Conservation (phyloP, 2,113 vertebrate genomes). For the Ciconia maguari region DNA sequence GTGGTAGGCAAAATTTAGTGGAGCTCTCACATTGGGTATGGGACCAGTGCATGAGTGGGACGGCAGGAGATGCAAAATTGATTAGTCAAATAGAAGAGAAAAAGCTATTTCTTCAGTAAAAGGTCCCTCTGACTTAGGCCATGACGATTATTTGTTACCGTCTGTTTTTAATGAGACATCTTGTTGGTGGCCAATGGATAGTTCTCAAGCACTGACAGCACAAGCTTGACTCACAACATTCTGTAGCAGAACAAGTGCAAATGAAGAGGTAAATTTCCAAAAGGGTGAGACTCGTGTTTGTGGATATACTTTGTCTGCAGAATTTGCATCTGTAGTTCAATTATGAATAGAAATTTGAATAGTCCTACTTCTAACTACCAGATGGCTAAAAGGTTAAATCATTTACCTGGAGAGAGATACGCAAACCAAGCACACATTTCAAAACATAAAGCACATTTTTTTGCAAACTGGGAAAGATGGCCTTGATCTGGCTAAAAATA, state of each 20-base stretch:
- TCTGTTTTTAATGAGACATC: not conserved
- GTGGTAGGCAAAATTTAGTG: not conserved
- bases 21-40: not conserved
- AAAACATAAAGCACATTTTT: not conserved
- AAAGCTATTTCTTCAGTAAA: not conserved
- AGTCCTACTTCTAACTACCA: not conserved
- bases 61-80: not conserved
- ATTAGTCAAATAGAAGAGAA: not conserved
- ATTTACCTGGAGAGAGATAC: not conserved
- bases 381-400: not conserved
- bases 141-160: not conserved
- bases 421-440: not conserved
- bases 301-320: not conserved
- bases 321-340: not conserved
- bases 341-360: not conserved
- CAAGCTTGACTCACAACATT: not conserved
- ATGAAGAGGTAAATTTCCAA: not conserved
- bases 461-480: not conserved
- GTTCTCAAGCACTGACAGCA: not conserved
- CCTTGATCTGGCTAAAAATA: not conserved
- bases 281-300: not conserved
- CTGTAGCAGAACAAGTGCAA: not conserved
- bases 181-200: not conserved
- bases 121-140: not conserved
- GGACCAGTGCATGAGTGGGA: not conserved